A percentile compares a stretch with the other conserved stretches of the same genome.
Conservation (phyloP, 2,113 vertebrate species). For the Podilymbus podiceps region DNA sequence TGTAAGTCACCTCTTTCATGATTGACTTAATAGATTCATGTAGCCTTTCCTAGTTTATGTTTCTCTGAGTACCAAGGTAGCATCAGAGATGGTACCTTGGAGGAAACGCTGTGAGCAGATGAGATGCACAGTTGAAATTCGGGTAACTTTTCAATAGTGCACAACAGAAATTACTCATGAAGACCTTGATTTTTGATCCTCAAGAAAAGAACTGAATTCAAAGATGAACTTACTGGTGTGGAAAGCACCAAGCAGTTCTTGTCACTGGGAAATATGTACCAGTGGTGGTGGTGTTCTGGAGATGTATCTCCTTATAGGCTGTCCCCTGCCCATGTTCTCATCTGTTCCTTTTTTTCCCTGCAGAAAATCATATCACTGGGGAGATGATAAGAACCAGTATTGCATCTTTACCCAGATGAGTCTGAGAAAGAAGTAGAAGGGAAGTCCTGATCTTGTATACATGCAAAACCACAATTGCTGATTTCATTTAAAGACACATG, state of each 20-base stretch:
- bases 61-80: neutral
- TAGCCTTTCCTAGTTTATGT: neutral
- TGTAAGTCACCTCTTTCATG: neutral
- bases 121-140: neutral
- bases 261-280: neutral
- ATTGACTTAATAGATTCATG: neutral
- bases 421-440: neutral
- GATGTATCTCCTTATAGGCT: neutral
- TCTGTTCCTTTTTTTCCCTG: neutral
- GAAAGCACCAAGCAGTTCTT: neutral
- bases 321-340: neutral
- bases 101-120: neutral
- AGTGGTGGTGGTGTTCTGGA: neutral
- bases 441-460: neutral
- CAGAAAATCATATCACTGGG: neutral
- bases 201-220: neutral
- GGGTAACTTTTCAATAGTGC: neutral
- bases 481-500: neutral
- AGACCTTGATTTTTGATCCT: neutral
- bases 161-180: neutral
- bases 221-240: neutral
- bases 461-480: neutral
- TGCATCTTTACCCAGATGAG: neutral
- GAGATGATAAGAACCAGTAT: neutral
- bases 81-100: neutral